phyloP scores from a whole-genome alignment of 1,140 invertebrate genomes.

The Zaprionus ghesquierei region DNA sequence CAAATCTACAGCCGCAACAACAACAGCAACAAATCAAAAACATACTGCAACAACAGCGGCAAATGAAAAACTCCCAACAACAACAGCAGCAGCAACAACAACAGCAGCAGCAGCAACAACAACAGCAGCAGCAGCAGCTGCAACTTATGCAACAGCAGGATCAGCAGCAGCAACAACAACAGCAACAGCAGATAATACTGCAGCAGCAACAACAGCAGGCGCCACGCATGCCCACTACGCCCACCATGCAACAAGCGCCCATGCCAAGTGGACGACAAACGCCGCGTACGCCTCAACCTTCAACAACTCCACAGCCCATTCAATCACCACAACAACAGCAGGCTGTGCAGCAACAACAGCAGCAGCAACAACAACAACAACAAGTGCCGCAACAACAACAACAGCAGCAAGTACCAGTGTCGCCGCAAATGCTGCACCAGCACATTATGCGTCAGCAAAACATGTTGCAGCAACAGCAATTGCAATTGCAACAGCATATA shows the following conservation, averaged over 20 bases:
- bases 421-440: constrained; percentile 77
- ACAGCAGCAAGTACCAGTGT: constrained; percentile 64
- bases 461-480: constrained; percentile 70
- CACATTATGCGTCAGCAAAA: constrained; percentile 71
- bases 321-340: constrained; percentile 65
- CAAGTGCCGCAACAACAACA: constrained; percentile 47
- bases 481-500: constrained; percentile 80
- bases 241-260: constrained; percentile 46
- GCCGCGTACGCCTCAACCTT: constrained; percentile 65
- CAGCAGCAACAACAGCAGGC: constrained; percentile 55
- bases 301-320: constrained; percentile 62
- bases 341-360: constrained; percentile 28
- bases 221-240: constrained; percentile 52
- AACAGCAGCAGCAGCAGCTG: constrained; percentile 39
- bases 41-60: constrained; percentile 65
- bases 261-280: constrained; percentile 55
- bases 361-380: constrained; percentile 38
- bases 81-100: constrained; percentile 66
- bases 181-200: constrained; percentile 16
- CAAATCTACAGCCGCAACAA: constrained; percentile 57
- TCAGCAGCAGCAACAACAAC: constrained; percentile 27
- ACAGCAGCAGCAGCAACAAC: constrained; percentile 51
- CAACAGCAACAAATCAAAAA: constrained; percentile 67
- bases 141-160: constrained; percentile 24
- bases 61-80: constrained; percentile 63